Evolutionary conservation across 2,888 invertebrate species (phyloP).

Genomic region (Itoplectis maculator): DNA sequence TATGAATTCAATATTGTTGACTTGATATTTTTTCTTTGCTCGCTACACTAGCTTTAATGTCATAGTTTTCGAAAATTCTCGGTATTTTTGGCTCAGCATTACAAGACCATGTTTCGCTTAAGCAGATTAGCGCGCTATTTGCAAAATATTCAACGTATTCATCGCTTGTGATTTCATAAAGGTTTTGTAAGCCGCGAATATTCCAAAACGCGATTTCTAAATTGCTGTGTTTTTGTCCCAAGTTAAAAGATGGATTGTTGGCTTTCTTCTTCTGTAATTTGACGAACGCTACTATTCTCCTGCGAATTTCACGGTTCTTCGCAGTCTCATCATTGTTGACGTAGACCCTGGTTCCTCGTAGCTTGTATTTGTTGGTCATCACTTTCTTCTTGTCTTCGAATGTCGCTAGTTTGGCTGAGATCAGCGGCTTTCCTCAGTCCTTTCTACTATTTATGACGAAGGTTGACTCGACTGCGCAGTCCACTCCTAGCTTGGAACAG

Average conservation of each 20-base stretch:
- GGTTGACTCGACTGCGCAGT: slow-evolving; percentile 8
- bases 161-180: not conserved
- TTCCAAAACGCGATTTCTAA: not conserved
- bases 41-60: slow-evolving; percentile 1
- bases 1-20: not conserved
- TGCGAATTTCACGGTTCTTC: slow-evolving; percentile 1
- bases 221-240: not conserved
- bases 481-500: not conserved
- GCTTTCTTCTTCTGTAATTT: not conserved
- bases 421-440: not conserved
- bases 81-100: not conserved
- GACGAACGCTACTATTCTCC: not conserved
- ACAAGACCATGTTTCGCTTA: slow-evolving; percentile 2
- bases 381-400: not conserved
- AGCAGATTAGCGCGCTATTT: not conserved
- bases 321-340: not conserved
- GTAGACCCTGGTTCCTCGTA: not conserved
- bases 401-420: not conserved
- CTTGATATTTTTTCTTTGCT: not conserved
- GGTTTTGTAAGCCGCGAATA: slow-evolving; percentile 6
- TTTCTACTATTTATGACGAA: not conserved
- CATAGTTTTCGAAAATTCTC: not conserved
- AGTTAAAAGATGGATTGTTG: not conserved
- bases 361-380: not conserved
- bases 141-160: not conserved